phyloP scores from a whole-genome alignment of 2,797 vertebrate species.

The Rallus crepitans region DNA sequence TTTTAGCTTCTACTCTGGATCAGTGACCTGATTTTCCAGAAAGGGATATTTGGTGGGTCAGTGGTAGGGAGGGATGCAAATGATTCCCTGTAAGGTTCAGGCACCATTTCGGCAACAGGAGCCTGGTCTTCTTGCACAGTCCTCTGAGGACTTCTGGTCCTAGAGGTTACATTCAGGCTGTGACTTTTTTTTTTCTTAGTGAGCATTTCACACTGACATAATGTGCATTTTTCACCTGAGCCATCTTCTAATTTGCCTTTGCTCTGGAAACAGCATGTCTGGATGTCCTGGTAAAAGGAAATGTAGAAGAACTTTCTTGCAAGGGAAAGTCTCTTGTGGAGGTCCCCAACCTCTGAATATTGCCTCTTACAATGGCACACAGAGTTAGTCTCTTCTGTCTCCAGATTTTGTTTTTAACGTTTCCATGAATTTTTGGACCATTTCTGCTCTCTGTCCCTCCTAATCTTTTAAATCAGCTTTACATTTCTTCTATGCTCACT shows the following conservation, averaged over 20 bases:
- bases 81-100: background rate
- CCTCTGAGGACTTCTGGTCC: background rate
- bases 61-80: background rate
- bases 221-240: background rate
- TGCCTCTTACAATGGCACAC: background rate
- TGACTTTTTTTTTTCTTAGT: background rate
- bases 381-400: background rate
- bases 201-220: background rate
- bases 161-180: background rate
- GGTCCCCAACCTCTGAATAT: background rate
- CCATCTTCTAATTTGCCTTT: background rate
- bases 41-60: conserved; percentile 38
- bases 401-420: background rate
- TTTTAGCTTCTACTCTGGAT: conserved; percentile 22
- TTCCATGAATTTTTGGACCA: background rate
- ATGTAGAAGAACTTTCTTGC: background rate
- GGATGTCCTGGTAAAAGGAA: background rate
- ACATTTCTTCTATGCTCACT: background rate
- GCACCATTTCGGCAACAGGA: background rate
- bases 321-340: background rate
- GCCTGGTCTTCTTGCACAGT: background rate
- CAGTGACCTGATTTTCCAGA: conserved; percentile 41
- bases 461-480: conserved; percentile 21
- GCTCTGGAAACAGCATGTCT: background rate
- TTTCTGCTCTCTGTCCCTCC: background rate